A percentile compares a stretch with the other conserved stretches of the same genome.
These are phyloP conservation scores for Melanaphis sacchari DNA, from an alignment of 1,140 invertebrate genomes.

Conservation along the genomic window DNA sequence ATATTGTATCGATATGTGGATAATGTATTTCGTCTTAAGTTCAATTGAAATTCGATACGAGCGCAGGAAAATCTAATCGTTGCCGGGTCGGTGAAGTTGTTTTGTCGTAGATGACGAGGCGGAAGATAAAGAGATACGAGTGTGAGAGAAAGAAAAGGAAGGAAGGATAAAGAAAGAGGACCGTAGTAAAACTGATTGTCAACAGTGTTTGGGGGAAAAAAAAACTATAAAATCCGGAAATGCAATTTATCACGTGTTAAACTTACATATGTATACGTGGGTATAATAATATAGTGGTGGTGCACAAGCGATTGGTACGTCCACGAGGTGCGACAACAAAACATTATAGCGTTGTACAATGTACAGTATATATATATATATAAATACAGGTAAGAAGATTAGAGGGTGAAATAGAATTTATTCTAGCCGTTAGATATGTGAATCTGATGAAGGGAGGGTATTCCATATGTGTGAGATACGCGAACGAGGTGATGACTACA, in stretches of 20 bases:
- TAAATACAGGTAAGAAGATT: background rate
- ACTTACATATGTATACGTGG: background rate
- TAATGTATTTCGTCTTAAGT: background rate
- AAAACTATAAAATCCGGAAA: background rate
- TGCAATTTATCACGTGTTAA: slow-evolving; percentile 17
- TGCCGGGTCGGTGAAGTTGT: background rate
- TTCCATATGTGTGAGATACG: background rate
- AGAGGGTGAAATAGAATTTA: background rate
- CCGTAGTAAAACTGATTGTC: slow-evolving; percentile 1
- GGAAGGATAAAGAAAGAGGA: background rate
- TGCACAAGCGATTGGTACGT: background rate
- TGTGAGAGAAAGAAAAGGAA: background rate
- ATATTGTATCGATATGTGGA: background rate
- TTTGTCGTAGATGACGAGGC: background rate
- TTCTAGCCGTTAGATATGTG: background rate
- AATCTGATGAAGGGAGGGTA: background rate
- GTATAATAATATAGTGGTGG: background rate
- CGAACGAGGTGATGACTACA: background rate
- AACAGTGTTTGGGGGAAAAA: background rate
- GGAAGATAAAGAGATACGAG: background rate
- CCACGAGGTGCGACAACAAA: background rate
- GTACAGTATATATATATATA: background rate
- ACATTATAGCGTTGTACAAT: background rate
- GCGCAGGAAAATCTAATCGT: background rate
- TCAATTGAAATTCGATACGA: background rate